Evolutionary conservation across 1,140 invertebrate species (phyloP).

Genomic region (Eubasilissa regina): DNA sequence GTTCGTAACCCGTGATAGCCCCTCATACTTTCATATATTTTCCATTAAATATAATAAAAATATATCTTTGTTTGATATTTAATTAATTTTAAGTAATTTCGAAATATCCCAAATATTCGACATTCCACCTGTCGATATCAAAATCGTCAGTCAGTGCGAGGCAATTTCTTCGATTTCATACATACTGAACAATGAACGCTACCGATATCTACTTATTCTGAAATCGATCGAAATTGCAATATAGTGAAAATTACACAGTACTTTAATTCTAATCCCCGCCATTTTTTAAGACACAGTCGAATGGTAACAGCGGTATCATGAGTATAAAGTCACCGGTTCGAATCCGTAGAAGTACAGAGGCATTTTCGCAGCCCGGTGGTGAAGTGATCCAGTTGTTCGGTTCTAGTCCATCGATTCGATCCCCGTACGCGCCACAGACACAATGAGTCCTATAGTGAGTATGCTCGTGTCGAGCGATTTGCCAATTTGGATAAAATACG

Average conservation of each 20-base stretch:
- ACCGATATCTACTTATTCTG: not conserved
- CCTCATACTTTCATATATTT: no score
- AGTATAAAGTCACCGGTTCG: constrained; percentile 23
- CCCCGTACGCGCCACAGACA: not conserved
- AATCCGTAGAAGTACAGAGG: not conserved
- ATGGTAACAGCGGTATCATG: not conserved
- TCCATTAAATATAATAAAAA: no score
- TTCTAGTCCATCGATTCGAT: constrained; percentile 21
- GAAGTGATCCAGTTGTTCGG: constrained; percentile 8
- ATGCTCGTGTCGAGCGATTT: not conserved
- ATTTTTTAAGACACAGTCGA: not conserved
- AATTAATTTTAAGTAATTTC: not conserved
- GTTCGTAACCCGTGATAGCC: no score
- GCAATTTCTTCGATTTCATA: not conserved
- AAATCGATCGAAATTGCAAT: constrained; percentile 5
- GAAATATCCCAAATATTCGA: not conserved
- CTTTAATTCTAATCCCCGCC: not conserved
- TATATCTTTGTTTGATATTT: no score
- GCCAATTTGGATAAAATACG: not conserved
- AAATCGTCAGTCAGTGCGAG: not conserved
- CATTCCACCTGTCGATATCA: not conserved
- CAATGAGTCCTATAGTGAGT: constrained; percentile 19
- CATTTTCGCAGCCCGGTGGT: not conserved
- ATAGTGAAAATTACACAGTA: not conserved
- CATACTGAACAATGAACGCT: not conserved